These are phyloP conservation scores for Drosophila miranda DNA, from an alignment of 1,140 invertebrate species.

Conservation along the genomic window DNA sequence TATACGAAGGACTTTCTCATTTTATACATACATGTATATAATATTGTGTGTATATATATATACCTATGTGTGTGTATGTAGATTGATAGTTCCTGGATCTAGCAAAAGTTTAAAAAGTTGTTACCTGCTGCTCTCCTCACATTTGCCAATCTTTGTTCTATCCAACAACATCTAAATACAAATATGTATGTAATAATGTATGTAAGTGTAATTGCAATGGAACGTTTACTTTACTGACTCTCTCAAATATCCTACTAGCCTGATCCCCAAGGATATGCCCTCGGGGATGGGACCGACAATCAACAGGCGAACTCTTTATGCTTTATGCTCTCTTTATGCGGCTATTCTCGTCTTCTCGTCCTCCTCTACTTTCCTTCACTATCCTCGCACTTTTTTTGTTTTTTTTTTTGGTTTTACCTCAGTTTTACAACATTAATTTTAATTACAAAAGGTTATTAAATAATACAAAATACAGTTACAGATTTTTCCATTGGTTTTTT, in stretches of 20 bases:
- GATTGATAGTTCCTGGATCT: constrained; percentile 60
- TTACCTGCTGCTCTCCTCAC: constrained; percentile 34
- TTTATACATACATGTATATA: constrained; percentile 54
- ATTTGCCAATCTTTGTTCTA: constrained; percentile 30
- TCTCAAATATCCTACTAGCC: constrained; percentile 29
- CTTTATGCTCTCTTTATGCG: constrained; percentile 63
- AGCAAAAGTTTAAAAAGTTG: constrained; percentile 66
- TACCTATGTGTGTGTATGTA: constrained; percentile 44
- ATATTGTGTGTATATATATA: constrained; percentile 16
- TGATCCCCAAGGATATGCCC: constrained; percentile 11
- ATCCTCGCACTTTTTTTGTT: constrained; percentile 5
- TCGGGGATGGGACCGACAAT: constrained; percentile 39
- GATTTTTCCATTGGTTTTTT: constrained; percentile 38
- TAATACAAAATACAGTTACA: constrained; percentile 62
- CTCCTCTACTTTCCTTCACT: background rate
- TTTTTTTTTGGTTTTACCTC: constrained; percentile 64
- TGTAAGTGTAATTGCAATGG: constrained; percentile 68
- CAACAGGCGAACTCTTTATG: constrained; percentile 43
- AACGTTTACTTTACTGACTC: constrained; percentile 64
- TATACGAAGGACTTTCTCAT: constrained; percentile 75
- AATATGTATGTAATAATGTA: constrained; percentile 52
- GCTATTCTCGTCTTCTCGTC: constrained; percentile 45
- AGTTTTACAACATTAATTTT: constrained; percentile 80
- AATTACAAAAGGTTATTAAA: constrained; percentile 64
- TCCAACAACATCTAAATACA: constrained; percentile 74